These are phyloP conservation scores for Grantiella picta DNA, from an alignment of 2,113 vertebrate genomes.

Conservation along the genomic window DNA sequence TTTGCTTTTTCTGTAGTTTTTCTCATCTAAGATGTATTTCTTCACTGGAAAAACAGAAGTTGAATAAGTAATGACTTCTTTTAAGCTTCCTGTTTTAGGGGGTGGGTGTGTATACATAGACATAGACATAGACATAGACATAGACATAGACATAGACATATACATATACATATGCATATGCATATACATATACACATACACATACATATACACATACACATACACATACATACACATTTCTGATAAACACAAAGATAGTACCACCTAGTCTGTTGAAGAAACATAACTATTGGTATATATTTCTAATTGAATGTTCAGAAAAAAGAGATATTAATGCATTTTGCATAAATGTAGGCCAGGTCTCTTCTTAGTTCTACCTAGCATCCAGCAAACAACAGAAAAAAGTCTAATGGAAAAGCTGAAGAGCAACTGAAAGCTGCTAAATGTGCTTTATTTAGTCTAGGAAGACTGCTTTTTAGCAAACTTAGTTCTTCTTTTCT, in stretches of 20 bases:
- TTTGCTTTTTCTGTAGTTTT: neutral
- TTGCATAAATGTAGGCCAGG: neutral
- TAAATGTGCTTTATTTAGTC: neutral
- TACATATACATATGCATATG: neutral
- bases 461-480: neutral
- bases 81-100: neutral
- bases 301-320: neutral
- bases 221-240: neutral
- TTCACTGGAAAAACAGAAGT: neutral
- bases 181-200: fast-evolving
- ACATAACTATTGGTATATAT: neutral
- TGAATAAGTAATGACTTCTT: neutral
- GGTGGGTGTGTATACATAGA: fast-evolving
- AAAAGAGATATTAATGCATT: neutral
- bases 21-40: neutral
- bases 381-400: neutral
- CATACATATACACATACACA: fast-evolving
- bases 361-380: neutral
- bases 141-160: fast-evolving
- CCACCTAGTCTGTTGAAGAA: neutral
- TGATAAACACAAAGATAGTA: neutral
- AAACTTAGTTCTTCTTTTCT: neutral
- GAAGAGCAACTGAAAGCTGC: neutral
- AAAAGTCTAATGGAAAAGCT: neutral
- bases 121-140: fast-evolving